Evolutionary conservation across 2,888 invertebrate genomes (phyloP), one percentile per base, ranked within the genome.

Genomic region (Agrochola macilenta): DNA sequence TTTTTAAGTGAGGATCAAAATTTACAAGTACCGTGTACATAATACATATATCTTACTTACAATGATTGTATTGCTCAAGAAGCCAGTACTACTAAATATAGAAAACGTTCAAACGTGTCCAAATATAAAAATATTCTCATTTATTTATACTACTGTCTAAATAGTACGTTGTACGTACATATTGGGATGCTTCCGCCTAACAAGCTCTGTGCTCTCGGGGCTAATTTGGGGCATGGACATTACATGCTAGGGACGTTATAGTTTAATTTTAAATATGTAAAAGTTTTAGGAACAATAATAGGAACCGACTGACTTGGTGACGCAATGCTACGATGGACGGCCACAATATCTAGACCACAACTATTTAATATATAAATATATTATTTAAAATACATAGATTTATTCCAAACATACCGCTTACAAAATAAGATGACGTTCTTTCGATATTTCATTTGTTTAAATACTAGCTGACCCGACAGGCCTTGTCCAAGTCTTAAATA

Each of bases 61-160:
- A 86, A 71, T 54, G 30, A 84, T 73, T 71, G 61, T 78, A 71
- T 76, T 64, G 76, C 61, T 82, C 74, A 74, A 75, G 43, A 70
- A 79, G 71, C 54, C 60, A 78, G 52, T 71, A 75, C 68, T 79
- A 78, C 54, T 66, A 65, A 75, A 26, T 26, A 64, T 78, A 87
- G 75, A 82, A 86, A 87, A 86, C 76, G n/a, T 65, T 74, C 84
- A 83, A 84, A 86, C 87, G 80, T 80, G 85, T 87, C 65, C 30
- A 78, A 43, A 81, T 87, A 87, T 76, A 87, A 87, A 87, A 87
- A 87, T 87, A 87, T 85, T 82, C 68, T 81, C 75, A 78, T 81
- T 77, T 82, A 74, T 79, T 8, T 76, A 69, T 69, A 68, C 64
- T 74, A 79, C 20, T 76, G 54, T 54, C 71, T 79, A 87, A 23